Evolutionary conservation across 2,888 invertebrate species (phyloP), one percentile per base, ranked within the genome.

Genomic region (Bellardia pandia): DNA sequence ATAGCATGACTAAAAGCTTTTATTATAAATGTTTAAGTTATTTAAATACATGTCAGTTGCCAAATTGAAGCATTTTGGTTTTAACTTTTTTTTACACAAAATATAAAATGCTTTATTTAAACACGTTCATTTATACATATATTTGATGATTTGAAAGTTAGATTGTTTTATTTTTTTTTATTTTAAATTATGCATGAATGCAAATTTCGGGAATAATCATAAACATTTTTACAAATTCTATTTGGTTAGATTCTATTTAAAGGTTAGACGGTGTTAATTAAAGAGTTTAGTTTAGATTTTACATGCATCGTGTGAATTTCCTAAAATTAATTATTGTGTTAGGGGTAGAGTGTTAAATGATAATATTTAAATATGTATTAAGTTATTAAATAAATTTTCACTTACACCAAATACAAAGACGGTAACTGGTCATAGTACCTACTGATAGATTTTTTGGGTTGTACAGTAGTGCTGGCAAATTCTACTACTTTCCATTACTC

Each of bases 161-260:
- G 45, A 45, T 23, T 13, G 23, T 16, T 51, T 62, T 40, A 40
- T 40, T 71, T 40, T 11, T 8, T 72, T 72, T 53, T 16, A 23
- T 9, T 72, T 80, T 64, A 56, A 74, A 80, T 64, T 64, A 72
- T 72, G 60, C 69, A 60, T 56, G 48, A 8, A 56, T 71, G 80
- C 53, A 64, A 69, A 69, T 66, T 23, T 14, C 9, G 9, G 16
- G 45, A 8, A 58, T 37, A 45, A 37, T 64, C 9, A 14, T 13
- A 48, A 48, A 9, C 5, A 33, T 37, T 58, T 62, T 30, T 37
- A 37, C 16, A 62, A 51, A 62, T 71, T 60, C 13, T 23, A n/a
- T 62, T 71, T 40, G 7, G 4, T 42, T 23, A 23, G 23, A 23
- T 23, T 23, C n/a, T 71, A 53, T 60, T 62, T 71, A 56, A 56